These are phyloP conservation scores for Drosophila melanosoma DNA, from an alignment of 2,888 invertebrate genomes.

Conservation along the genomic window DNA sequence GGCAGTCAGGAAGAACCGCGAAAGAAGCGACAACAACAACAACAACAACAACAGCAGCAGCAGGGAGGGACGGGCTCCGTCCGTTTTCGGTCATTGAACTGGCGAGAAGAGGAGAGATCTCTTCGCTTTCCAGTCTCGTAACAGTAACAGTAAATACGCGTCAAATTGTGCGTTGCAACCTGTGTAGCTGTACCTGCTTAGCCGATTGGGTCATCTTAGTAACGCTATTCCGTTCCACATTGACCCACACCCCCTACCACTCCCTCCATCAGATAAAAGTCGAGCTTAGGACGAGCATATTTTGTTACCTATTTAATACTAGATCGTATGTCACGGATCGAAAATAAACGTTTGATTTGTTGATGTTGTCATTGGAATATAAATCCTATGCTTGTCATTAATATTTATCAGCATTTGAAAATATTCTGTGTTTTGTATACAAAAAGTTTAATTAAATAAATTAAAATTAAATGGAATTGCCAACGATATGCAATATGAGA, in stretches of 20 bases:
- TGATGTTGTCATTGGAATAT: neutral
- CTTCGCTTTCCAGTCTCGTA: conserved; percentile 67
- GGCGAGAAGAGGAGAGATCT: conserved; percentile 57
- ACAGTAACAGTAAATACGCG: conserved; percentile 68
- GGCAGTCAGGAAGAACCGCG: conserved; percentile 77
- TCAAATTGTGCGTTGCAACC: conserved; percentile 57
- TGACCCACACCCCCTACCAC: conserved; percentile 44
- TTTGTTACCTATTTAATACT: conserved; percentile 6
- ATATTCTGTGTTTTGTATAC: neutral
- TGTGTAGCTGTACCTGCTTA: conserved; percentile 33
- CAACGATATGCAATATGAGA: neutral
- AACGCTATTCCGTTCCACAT: conserved; percentile 33
- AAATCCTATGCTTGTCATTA: neutral
- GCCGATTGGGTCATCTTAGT: conserved; percentile 9
- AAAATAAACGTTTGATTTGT: neutral
- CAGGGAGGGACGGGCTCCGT: conserved; percentile 46
- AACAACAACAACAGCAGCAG: conserved; percentile 38
- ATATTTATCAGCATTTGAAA: neutral
- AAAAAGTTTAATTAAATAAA: neutral
- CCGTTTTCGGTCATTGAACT: conserved; percentile 76
- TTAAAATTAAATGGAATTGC: neutral
- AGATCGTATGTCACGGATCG: neutral
- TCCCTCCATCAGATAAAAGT: neutral
- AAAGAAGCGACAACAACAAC: conserved; percentile 76
- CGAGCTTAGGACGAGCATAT: conserved; percentile 3